A percentile compares a stretch with the other conserved stretches of the same genome.
Evolutionary conservation across 2,888 invertebrate genomes (phyloP).

Genomic region (Pollenia griseotomentosa): DNA sequence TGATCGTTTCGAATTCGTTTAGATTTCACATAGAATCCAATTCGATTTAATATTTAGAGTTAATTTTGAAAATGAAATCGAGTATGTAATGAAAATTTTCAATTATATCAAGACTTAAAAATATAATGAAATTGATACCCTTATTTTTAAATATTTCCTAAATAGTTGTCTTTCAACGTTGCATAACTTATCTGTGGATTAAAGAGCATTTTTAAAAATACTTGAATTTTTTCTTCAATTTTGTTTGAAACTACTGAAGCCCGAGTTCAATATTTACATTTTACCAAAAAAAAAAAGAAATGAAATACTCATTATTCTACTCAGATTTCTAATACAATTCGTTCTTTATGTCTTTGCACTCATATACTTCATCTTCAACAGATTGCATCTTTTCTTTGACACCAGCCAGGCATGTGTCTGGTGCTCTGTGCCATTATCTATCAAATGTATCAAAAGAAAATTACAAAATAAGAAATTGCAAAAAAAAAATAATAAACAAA

Average conservation of each 20-base stretch:
- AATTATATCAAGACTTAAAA: too few species aligned
- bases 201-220: too few species aligned
- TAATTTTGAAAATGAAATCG: too few species aligned
- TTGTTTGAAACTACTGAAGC: conserved; percentile 20
- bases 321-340: conserved; percentile 59
- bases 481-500: conserved; percentile 31
- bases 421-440: conserved; percentile 55
- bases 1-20: too few species aligned
- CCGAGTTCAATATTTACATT: conserved; percentile 23
- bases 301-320: conserved; percentile 19
- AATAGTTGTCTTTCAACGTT: too few species aligned
- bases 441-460: conserved; percentile 36
- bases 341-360: conserved; percentile 16
- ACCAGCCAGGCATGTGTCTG: conserved; percentile 71
- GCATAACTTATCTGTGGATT: too few species aligned
- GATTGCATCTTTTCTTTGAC: conserved; percentile 65
- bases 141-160: too few species aligned
- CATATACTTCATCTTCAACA: background rate
- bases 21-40: too few species aligned
- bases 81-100: too few species aligned
- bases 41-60: too few species aligned
- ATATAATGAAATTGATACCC: too few species aligned
- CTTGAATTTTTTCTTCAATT: too few species aligned
- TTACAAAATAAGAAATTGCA: conserved; percentile 39
- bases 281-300: background rate